Evolutionary conservation across 2,888 invertebrate species (phyloP).

Genomic region (Petrolisthes manimaculis): DNA sequence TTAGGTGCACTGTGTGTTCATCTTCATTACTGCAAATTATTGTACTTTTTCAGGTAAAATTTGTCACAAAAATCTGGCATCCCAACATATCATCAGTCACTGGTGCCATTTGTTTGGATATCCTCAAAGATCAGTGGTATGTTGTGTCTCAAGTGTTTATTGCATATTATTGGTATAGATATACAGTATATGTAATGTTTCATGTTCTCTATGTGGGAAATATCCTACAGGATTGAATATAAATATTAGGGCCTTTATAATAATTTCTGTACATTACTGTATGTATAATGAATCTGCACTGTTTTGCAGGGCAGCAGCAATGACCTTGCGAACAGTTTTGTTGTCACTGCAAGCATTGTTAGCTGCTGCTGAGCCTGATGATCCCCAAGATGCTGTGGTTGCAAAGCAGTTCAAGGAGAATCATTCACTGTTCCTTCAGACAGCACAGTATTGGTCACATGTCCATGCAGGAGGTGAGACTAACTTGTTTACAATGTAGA

Average conservation of each 20-base stretch:
- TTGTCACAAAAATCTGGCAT: conserved; percentile 99
- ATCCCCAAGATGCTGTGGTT: conserved; percentile 95
- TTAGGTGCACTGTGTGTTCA: not conserved
- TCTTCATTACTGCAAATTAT: not conserved
- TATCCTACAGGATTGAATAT: too few relatives aligned
- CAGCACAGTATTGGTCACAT: conserved; percentile 96
- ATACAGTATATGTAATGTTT: too few relatives aligned
- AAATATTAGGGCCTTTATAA: not conserved
- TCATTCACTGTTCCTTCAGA: conserved; percentile 85
- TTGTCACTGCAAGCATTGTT: conserved; percentile 85
- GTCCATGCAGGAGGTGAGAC: conserved; percentile 86
- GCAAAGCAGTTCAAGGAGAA: conserved; percentile 96
- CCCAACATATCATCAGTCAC: conserved; percentile 99
- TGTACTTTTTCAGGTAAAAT: conserved; percentile 72
- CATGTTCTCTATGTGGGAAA: too few relatives aligned
- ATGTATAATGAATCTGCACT: not conserved
- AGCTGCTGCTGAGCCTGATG: conserved; percentile 91
- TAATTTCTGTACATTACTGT: not conserved
- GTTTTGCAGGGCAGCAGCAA: conserved; percentile 87
- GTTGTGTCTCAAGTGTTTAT: not conserved
- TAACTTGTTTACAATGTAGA: too few relatives aligned
- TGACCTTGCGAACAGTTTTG: conserved; percentile 95
- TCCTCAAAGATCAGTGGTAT: conserved; percentile 91
- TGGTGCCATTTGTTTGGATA: conserved; percentile 97
- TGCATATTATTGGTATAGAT: too few relatives aligned